Percentiles rank a stretch among this genome's conserved stretches.
Conservation (phyloP, 2,113 vertebrate species). For the Ginglymostoma cirratum region DNA sequence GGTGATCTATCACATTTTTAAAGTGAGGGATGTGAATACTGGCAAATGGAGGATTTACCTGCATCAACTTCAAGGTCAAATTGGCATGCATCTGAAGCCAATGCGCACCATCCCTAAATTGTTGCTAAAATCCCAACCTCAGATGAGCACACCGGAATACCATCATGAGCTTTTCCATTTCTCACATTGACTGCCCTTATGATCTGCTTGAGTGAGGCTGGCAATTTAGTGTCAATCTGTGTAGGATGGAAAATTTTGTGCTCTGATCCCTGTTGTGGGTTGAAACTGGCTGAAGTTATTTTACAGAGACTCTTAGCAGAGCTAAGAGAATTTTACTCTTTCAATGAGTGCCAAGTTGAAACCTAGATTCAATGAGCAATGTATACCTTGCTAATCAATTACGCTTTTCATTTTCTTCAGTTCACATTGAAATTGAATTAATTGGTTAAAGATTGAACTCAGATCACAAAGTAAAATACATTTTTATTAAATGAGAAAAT, state of each 20-base stretch:
- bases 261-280: neutral
- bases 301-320: neutral
- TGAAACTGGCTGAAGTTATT: neutral
- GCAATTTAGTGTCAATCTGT: constrained; percentile 3
- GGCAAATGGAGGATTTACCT: neutral
- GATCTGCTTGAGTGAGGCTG: neutral
- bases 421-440: constrained; percentile 11
- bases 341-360: neutral
- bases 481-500: neutral
- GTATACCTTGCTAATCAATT: neutral
- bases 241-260: neutral
- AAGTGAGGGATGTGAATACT: neutral
- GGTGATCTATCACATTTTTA: neutral
- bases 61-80: neutral
- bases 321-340: neutral
- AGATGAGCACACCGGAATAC: neutral
- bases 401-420: neutral
- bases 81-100: neutral
- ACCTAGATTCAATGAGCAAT: neutral
- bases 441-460: neutral
- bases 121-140: neutral
- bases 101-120: neutral
- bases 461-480: neutral
- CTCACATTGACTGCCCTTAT: neutral
- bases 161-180: neutral